Evolutionary conservation across 35 echinoderm and acorn worm genomes (phyloP), one percentile per base, ranked within the genome.

Genomic region (Ptychodera flava): DNA sequence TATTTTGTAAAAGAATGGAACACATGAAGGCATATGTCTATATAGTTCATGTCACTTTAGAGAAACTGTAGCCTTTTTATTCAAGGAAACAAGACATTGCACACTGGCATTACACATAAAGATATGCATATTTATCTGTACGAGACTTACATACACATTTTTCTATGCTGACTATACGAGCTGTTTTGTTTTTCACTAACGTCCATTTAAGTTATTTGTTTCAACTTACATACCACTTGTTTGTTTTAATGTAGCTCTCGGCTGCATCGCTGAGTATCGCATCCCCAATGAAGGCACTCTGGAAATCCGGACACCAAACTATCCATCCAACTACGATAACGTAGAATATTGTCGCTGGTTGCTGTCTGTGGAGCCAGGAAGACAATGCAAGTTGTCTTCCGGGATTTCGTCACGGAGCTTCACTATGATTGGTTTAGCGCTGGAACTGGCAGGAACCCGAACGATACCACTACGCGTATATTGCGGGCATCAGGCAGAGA

Each of bases 391-490:
- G 80, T 97, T 35, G n/a, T 97, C 0, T 93, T 97, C 36, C 76
- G 36, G 1, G 92, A 97, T 33, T 97, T 97, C 84, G 83, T 86
- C 1, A 93, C 94, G 29, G 94, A 97, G 36, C 34, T 82, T 0
- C 33, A 89, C 36, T 92, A 97, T 79, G 94, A 97, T 87, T 85
- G 81, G 35, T 45, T 97, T 14, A 45, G 91, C 30, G 22, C 86
- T 34, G 94, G 94, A 34, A 97, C 93, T 78, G 94, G 94, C 16
- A 16, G 36, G 28, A 85, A 91, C 52, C 75, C 88, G 2, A 6
- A 2, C 28, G 86, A 86, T 28, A 29, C 29, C 16, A 81, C 29
- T 22, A 81, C 78, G 0, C 76, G 88, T 16, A 76, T 93, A 6
- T 80, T 97, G 16, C 80, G 32, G 1, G 91, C 92, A 16, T 97